These are phyloP conservation scores for Tortricodes alternella DNA, from an alignment of 2,888 invertebrate genomes.

Conservation along the genomic window DNA sequence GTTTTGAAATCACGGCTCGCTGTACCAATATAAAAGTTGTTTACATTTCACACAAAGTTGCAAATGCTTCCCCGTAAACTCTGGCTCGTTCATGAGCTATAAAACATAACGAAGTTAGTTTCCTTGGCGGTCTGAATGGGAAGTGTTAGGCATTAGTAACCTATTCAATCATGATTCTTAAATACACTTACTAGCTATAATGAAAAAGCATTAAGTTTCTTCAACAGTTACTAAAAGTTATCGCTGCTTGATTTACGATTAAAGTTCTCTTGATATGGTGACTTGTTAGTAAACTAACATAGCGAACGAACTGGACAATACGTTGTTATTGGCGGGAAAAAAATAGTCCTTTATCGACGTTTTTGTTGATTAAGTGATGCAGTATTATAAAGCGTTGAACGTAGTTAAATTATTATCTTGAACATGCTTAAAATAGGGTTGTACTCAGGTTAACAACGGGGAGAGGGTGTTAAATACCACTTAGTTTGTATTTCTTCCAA, in stretches of 20 bases:
- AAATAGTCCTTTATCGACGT: slow-evolving; percentile 1
- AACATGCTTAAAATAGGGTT: slow-evolving; percentile 12
- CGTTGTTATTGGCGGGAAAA: background rate
- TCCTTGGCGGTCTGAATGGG: background rate
- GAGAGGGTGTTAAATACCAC: background rate
- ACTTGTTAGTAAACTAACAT: background rate
- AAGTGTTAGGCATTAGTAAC: slow-evolving; percentile 17
- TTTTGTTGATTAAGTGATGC: slow-evolving; percentile 10
- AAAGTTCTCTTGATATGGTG: slow-evolving; percentile 21
- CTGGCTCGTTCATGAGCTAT: slow-evolving; percentile 16
- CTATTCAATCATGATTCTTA: slow-evolving; percentile 27
- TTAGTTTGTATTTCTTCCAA: background rate
- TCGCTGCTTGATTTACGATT: slow-evolving; percentile 19
- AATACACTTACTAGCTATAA: slow-evolving; percentile 23
- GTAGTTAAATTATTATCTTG: slow-evolving; percentile 5
- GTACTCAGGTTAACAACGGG: background rate
- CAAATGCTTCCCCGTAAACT: slow-evolving; percentile 26
- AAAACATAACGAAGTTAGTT: background rate
- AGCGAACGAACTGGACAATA: no score
- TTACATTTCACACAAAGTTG: slow-evolving; percentile 33
- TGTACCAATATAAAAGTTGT: slow-evolving; percentile 21
- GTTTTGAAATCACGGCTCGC: slow-evolving; percentile 18
- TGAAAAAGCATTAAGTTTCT: slow-evolving; percentile 24
- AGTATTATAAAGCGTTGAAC: background rate
- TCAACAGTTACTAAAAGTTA: slow-evolving; percentile 18